Base-by-base conservation (phyloP, 37 sponge, comb jelly and placozoan genomes). In the Oscarella lobularis region DNA sequence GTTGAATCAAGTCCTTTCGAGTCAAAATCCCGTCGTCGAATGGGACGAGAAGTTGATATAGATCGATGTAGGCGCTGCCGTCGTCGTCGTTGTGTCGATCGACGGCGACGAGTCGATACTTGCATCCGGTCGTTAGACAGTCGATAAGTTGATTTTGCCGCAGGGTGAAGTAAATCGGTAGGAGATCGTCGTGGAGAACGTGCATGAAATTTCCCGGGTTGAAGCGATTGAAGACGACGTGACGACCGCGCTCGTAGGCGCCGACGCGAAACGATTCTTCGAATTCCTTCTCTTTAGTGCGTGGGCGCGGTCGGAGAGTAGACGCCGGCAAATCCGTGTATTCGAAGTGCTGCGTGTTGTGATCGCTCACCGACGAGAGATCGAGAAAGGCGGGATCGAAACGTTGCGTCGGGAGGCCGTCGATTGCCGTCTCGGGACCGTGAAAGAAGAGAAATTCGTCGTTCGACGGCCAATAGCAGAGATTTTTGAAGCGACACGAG, bases 201-300 rank as follows among this genome's bases (percentile, higher is more conserved):
- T 74, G 75, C 75, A 74, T 74, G 27, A 74, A 29, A 35, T 74
- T 74, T 5, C 55, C 65, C 6, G 75, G 75, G 66, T 74, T 5
- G 54, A 74, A 74, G 20, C 75, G 55, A 6, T 66, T 39, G 20
- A 74, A 74, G 55, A 74, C 4, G 27, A 74, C 20, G 29, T 74
- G 75, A 5, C 29, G 9, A 9, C 75, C 75, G 0, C 20, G 6
- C 55, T 66, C 20, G 9, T 34, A 30, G 6, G 4, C 31, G 35
- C 6, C 71, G 31, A 29, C 31, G 31, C 6, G 14, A 48, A 48
- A 27, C 9, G 14, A 27, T 48, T 20, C 29, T 68, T 14, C 71
- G n/a, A n/a, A n/a, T n/a, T n/a, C n/a, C n/a, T n/a, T n/a, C n/a
- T n/a, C n/a, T n/a, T n/a, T n/a, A n/a, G n/a, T n/a, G n/a, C n/a